Conservation (phyloP, 2,888 invertebrate genomes). For the Drosophila borealis region DNA sequence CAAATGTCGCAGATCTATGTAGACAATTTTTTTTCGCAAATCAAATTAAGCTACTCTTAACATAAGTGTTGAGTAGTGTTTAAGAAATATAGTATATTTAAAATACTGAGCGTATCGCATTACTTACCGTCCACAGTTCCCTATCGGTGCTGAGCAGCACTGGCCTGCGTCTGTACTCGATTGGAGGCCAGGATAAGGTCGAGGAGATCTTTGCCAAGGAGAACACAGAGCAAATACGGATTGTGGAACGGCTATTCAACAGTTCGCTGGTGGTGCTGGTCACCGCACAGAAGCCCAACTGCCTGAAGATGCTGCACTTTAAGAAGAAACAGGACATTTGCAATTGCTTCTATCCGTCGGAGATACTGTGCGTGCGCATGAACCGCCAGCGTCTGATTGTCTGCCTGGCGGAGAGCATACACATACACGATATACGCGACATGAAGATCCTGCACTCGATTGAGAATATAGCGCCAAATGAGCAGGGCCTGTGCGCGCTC, state of each 20-base stretch:
- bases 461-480: constrained; percentile 82
- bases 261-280: constrained; percentile 84
- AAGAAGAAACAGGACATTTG: constrained; percentile 85
- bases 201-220: constrained; percentile 85
- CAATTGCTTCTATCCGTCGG: constrained; percentile 84
- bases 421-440: constrained; percentile 85
- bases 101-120: too few species aligned
- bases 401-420: constrained; percentile 83
- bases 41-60: too few species aligned
- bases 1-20: too few species aligned
- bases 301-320: constrained; percentile 84
- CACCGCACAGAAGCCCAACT: constrained; percentile 83
- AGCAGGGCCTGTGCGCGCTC: constrained; percentile 82
- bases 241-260: constrained; percentile 84
- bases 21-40: too few species aligned
- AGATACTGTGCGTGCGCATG: constrained; percentile 84
- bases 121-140: constrained; percentile 67
- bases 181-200: constrained; percentile 82
- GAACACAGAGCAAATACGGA: constrained; percentile 82
- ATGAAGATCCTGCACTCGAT: constrained; percentile 85
- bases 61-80: background rate
- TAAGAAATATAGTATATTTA: background rate
- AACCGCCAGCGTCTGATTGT: constrained; percentile 84
- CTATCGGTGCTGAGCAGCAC: constrained; percentile 80
- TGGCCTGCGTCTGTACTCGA: constrained; percentile 83